Evolutionary conservation across 2,888 invertebrate genomes (phyloP), one percentile per base, ranked within the genome.

Genomic region (Phalera bucephala): DNA sequence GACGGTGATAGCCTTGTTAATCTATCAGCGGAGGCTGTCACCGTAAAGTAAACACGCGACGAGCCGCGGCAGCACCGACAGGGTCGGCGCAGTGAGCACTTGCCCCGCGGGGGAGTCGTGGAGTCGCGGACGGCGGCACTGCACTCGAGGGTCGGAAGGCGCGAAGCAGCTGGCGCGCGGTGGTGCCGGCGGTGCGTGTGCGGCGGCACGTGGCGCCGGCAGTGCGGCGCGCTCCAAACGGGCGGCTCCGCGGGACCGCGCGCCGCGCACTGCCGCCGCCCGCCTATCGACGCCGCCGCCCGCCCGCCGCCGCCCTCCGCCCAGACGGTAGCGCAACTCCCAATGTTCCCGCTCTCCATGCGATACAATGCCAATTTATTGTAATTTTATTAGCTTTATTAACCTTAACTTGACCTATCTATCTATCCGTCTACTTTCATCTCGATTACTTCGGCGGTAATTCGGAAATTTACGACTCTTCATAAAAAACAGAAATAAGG

Each of bases 181-280:
- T 17, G 12, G 17, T 17, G 32, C 19, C 32, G 40, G 5, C 35
- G 40, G 34, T 32, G 39, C 30, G 17, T 42, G 36, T 35, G 44
- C 35, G 39, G 38, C 43, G 31, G 28, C 56, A 54, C 57, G 57
- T 52, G 61, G 52, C 54, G 52, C 43, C 50, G 49, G 38, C 49
- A 40, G 39, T 42, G 62, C 52, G 56, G 56, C 58, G 57, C 60
- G 62, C 52, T 31, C 53, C 52, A 39, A 40, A 62, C 50, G 55
- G 62, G 65, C 80, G 74, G 66, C 72, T 72, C 56, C 58, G 70
- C 70, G 68, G 64, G 55, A 54, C 69, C 73, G 75, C 80, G 80
- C 85, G 80, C 79, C 81, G 78, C 77, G 76, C 82, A 81, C 84
- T 81, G 84, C 76, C 71, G 67, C 60, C 43, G 29, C 39, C 32